These are phyloP conservation scores for Norana najaformis DNA, from an alignment of 2,888 invertebrate species.

Conservation along the genomic window DNA sequence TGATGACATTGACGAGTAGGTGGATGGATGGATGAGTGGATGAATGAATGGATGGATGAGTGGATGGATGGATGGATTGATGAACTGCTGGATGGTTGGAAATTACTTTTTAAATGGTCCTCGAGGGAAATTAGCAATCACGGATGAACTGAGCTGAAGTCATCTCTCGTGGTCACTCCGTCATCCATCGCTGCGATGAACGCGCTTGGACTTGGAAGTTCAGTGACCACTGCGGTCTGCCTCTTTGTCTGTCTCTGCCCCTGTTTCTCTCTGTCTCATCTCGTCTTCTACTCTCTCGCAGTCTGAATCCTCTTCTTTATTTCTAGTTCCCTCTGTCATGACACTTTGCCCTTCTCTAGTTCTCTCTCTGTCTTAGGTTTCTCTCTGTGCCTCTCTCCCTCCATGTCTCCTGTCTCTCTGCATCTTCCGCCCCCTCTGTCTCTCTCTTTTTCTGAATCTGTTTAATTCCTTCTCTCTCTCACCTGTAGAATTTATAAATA, in stretches of 20 bases:
- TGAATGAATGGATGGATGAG: too few relatives aligned
- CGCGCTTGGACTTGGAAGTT: background rate
- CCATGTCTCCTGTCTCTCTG: too few relatives aligned
- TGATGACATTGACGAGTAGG: background rate
- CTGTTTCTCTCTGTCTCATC: background rate
- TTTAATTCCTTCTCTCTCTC: background rate
- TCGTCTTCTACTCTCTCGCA: background rate
- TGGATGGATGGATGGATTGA: background rate
- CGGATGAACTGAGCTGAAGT: background rate
- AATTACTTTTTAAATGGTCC: background rate
- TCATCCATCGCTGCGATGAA: background rate
- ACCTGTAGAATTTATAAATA: too few relatives aligned
- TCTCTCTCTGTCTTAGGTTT: background rate
- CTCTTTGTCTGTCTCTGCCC: background rate
- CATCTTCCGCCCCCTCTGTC: background rate
- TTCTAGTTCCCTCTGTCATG: too few relatives aligned
- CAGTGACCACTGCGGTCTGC: too few relatives aligned
- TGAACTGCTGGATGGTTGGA: background rate
- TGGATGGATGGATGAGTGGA: too few relatives aligned
- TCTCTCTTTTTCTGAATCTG: background rate
- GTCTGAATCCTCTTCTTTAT: too few relatives aligned
- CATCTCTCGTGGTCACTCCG: background rate
- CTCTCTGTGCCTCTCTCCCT: background rate
- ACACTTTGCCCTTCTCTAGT: too few relatives aligned
- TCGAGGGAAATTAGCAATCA: background rate